Base-by-base conservation (phyloP, 2,797 vertebrate species). In the Arnoldichthys spilopterus region DNA sequence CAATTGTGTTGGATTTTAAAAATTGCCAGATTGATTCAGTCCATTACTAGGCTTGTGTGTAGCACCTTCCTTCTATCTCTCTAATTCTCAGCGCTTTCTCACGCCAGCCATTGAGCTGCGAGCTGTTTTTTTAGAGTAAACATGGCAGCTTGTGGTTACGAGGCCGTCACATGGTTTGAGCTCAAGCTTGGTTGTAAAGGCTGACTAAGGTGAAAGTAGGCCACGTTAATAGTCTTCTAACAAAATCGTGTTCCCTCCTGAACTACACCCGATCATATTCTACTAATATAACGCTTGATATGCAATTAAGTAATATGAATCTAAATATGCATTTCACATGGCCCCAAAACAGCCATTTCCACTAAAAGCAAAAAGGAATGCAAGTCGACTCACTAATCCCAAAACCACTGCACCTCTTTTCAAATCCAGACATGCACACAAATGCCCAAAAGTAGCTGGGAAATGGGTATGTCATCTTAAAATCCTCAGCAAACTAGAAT, bases 361-460 rank as follows among this genome's bases (percentile, higher is more conserved):
- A 73, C 61, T 47, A 6, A 58, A 79, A 66, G 16, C 24, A 62
- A 30, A n/a, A 77, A 1, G 28, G n/a, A 68, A 61, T 22, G 30
- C 11, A 71, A 54, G 26, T 30, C 11, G 4, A 43, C 78, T 75
- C 53, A 24, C 72, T 64, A 43, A 24, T 53, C 53, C 28, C 24
- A 66, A 61, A 75, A 37, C 15, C 40, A 72, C 30, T 37, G 30
- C 54, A 77, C 32, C 20, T 74, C 22, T 40, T 62, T 72, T 6
- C 32, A 71, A 61, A 74, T 74, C 43, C 56, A 77, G 68, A 28
- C 67, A 75, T 49, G 40, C 24, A 56, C 18, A 58, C 54, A 66
- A 67, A 74, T 47, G 69, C 30, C 61, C 56, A 13, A 56, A 47
- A 32, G 32, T 61, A 61, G 13, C 40, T 54, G 75, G 59, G 37